Evolutionary conservation across 2,797 vertebrate genomes (phyloP).

Genomic region (Gymnothorax javanicus): DNA sequence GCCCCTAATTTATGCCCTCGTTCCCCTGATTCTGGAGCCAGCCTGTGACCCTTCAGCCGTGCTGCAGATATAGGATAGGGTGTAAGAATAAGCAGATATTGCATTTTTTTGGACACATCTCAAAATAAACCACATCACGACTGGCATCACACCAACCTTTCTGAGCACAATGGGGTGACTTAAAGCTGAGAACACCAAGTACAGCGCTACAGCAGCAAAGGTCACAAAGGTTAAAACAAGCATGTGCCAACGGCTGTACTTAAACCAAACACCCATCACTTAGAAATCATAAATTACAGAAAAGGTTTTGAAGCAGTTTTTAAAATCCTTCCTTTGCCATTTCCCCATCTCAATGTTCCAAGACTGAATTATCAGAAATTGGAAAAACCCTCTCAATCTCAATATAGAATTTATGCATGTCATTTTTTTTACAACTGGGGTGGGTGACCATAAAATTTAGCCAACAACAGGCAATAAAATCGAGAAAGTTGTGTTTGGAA

Average conservation of each 20-base stretch:
- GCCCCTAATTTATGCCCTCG: conserved; percentile 64
- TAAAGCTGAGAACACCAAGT: not conserved
- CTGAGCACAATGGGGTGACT: not conserved
- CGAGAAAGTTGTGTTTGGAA: not conserved
- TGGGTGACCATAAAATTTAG: not conserved
- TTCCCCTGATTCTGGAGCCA: conserved; percentile 77
- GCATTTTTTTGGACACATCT: conserved; percentile 70
- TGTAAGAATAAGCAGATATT: conserved; percentile 67
- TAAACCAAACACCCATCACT: conserved; percentile 3
- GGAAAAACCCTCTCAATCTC: not conserved
- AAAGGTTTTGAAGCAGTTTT: conserved; percentile 10
- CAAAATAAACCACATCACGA: conserved; percentile 69
- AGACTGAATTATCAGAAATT: not conserved
- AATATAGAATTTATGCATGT: not conserved
- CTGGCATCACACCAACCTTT: conserved; percentile 56
- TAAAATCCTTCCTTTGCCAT: not conserved
- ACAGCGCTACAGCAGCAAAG: not conserved
- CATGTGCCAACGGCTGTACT: not conserved
- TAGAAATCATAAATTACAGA: not conserved
- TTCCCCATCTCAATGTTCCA: not conserved
- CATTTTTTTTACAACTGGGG: not conserved
- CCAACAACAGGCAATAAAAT: conserved; percentile 2
- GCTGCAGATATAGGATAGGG: conserved; percentile 75
- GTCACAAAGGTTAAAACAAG: not conserved
- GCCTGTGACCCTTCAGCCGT: conserved; percentile 76